Evolutionary conservation across 2,113 vertebrate species (phyloP), one percentile per base, ranked within the genome.

Genomic region (Hydropotes inermis): DNA sequence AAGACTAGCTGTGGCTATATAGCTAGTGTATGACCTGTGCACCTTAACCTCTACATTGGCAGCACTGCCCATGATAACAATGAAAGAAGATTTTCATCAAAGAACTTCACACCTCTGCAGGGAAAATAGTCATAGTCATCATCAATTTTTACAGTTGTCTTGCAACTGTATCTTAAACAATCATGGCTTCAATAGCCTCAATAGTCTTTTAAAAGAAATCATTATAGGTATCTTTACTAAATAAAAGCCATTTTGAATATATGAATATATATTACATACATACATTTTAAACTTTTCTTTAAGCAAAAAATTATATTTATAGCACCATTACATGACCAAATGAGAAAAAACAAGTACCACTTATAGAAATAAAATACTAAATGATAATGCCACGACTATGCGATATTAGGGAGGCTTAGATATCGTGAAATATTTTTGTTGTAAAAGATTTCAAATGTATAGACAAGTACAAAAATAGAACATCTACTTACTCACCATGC

Each of bases 1-100:
- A 67, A 28, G 3, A 60, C 14, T 4, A 27, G 83, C 6, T 11
- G 0, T 21, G 39, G 33, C 43, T 58, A 2, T 12, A 36, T 0
- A 82, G 33, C 30, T 78, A n/a, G 33, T 17, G 36, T 14, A 28
- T 28, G 7, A 23, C 27, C 33, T 28, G 36, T 2, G 2, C 30
- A 19, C 13, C 47, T 19, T 36, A 30, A 39, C 55, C 6, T 33
- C 78, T 47, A 5, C 33, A 25, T 19, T 19, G 85, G 10, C 61
- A 30, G 5, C 95, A 36, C 4, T 76, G 45, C 21, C 61, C n/a
- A 30, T 45, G n/a, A 78, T 21, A 47, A 61, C 21, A 61, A n/a
- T 55, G 8, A 81, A 81, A 15, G 21, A 43, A 81, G 43, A 50
- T 2, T 43, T 87, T 57, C 57, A 43, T 79, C 13, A 43, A 64